These are phyloP conservation scores for Cathartes aura DNA, from an alignment of 2,113 vertebrate genomes.

Conservation along the genomic window DNA sequence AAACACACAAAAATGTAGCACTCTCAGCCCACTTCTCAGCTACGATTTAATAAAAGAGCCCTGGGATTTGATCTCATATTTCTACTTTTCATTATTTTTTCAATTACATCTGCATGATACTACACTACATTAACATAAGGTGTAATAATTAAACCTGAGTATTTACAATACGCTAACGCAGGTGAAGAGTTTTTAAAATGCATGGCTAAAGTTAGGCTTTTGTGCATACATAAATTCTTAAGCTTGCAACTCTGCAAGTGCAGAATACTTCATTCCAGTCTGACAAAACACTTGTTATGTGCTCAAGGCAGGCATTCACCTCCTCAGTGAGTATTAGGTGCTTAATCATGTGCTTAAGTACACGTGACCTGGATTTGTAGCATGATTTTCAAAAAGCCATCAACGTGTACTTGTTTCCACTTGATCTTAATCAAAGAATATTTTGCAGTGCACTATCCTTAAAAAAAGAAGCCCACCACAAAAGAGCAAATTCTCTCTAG, in stretches of 20 bases:
- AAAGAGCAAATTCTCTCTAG: not conserved
- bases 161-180: not conserved
- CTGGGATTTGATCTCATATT: not conserved
- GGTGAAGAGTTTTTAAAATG: not conserved
- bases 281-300: not conserved
- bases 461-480: not conserved
- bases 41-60: slow-evolving; percentile 1
- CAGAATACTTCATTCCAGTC: not conserved
- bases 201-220: not conserved
- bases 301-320: not conserved
- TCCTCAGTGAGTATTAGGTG: not conserved
- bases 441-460: not conserved
- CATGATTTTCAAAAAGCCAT: not conserved
- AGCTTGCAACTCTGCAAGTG: not conserved
- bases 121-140: not conserved
- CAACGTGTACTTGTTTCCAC: not conserved
- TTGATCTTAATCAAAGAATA: not conserved
- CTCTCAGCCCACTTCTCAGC: not conserved
- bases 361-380: not conserved
- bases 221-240: not conserved
- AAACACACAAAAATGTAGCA: slow-evolving; percentile 22
- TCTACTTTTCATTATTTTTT: slow-evolving; percentile 19
- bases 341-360: not conserved
- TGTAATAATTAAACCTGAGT: not conserved
- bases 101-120: not conserved